These are phyloP conservation scores for Aulostomus chinensis DNA, from an alignment of 2,797 vertebrate genomes.

Conservation along the genomic window DNA sequence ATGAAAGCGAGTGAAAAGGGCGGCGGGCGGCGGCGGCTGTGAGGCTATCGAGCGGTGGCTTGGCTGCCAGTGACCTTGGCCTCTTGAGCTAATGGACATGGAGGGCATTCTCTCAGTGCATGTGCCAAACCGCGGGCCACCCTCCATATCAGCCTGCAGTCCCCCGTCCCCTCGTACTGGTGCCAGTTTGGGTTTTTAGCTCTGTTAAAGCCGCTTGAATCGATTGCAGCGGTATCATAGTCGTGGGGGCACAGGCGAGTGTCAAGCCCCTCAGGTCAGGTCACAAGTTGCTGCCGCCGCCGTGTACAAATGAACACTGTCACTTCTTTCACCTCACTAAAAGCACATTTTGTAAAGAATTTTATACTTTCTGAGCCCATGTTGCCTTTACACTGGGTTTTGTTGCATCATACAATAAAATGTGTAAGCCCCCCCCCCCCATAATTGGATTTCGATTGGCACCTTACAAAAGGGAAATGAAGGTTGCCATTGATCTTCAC, in stretches of 20 bases:
- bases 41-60: conserved; percentile 58
- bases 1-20: conserved; percentile 52
- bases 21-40: conserved; percentile 18
- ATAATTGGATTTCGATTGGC: conserved; percentile 79
- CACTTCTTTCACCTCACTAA: not conserved
- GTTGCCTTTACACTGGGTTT: not conserved
- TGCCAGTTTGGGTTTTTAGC: conserved; percentile 1
- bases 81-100: conserved; percentile 76
- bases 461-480: conserved; percentile 70
- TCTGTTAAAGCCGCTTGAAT: conserved; percentile 5
- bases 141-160: conserved; percentile 3
- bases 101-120: conserved; percentile 57
- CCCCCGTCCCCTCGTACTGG: conserved; percentile 1
- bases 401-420: conserved; percentile 37
- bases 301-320: not conserved
- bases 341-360: not conserved
- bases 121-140: conserved; percentile 14
- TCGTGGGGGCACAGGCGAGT: not conserved
- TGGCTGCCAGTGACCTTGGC: conserved; percentile 74
- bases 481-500: conserved; percentile 71
- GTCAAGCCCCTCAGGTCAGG: conserved; percentile 11
- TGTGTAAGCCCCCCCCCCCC: conserved; percentile 42
- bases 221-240: not conserved
- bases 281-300: conserved; percentile 7
- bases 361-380: too few species aligned